Evolutionary conservation across 2,113 vertebrate species (phyloP).

Genomic region (Cnemophilus loriae): DNA sequence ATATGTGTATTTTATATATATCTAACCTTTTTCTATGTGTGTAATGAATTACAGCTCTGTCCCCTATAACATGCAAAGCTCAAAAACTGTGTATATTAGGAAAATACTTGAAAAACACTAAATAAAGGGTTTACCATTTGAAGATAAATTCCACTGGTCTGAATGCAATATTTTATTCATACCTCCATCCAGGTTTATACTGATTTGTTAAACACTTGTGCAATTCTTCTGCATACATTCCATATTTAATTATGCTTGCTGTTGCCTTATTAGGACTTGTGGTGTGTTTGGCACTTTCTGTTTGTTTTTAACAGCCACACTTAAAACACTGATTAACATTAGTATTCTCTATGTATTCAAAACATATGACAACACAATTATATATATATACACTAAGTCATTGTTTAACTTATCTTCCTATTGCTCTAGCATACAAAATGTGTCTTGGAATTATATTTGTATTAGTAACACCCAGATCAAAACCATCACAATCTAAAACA

Average conservation of each 20-base stretch:
- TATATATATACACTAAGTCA: neutral
- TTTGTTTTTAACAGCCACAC: neutral
- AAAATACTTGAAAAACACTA: neutral
- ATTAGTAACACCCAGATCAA: neutral
- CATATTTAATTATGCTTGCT: neutral
- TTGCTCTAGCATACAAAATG: neutral
- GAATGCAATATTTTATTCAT: neutral
- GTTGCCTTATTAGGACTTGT: neutral
- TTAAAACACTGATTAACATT: neutral
- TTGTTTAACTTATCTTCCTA: neutral
- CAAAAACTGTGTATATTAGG: neutral
- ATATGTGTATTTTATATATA: neutral
- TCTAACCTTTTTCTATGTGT: neutral
- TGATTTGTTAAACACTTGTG: neutral
- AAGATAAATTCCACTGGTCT: neutral
- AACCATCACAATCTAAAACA: neutral
- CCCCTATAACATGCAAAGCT: neutral
- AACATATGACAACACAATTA: neutral
- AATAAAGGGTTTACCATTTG: neutral
- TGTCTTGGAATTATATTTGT: neutral
- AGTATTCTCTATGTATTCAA: neutral
- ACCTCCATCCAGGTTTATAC: neutral
- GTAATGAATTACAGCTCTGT: neutral
- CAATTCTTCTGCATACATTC: neutral
- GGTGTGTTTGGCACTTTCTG: neutral